Evolutionary conservation across 2,113 vertebrate species (phyloP), one percentile per base, ranked within the genome.

Genomic region (Dicerorhinus sumatrensis): DNA sequence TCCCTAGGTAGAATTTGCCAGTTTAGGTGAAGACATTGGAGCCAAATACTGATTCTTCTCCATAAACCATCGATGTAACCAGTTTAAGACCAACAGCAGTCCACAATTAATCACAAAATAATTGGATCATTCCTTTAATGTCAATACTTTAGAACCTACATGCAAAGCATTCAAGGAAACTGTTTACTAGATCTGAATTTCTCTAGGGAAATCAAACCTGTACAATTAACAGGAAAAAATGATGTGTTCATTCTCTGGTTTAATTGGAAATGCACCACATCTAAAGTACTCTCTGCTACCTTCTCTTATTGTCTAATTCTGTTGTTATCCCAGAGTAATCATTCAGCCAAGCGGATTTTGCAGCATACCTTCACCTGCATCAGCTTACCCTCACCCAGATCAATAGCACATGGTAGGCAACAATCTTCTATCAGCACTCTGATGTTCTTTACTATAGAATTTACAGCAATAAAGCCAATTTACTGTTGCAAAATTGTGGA

Each of bases 41-140:
- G 83, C 92, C 75, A 97, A 98, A 96, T 93, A 92, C 89, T 29
- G 97, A 90, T 94, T 97, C 96, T 94, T 79, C 56, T 69, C 54
- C 73, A 94, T 87, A 97, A 97, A 85, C 56, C 83, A 93, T 97
- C 70, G 46, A 8, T 83, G 67, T 31, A 58, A 79, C 93, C 96
- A 89, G 14, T 77, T 75, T 97, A 84, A 97, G 88, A 97, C 93
- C 86, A 97, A 94, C 36, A 96, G n/a, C 65, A 96, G 89, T 25
- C 70, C 76, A 65, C 94, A 86, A 98, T 98, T 98, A 98, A 98
- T 98, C 96, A 98, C 94, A 72, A 81, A 89, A 76, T 98, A 98
- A 98, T 94, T 98, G 67, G 36, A 96, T 98, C 83, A 96, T 97
- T 97, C 58, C 51, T 98, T 98, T 91, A 94, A 23, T 89, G 93